Conservation (phyloP, 1,140 invertebrate species). For the Globodera rostochiensis region DNA sequence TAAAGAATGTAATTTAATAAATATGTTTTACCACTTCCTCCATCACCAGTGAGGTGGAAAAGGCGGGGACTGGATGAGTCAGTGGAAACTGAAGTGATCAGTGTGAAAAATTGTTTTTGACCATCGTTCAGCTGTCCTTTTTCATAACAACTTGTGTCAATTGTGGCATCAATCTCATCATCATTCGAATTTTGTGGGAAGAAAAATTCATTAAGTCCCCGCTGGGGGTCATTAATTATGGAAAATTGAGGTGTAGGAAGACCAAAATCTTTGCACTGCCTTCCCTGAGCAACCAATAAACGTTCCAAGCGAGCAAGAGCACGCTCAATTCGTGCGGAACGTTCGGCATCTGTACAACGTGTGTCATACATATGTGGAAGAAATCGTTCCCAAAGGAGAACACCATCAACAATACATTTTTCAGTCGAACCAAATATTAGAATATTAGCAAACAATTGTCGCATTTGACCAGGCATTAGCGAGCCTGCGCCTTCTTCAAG, state of each 20-base stretch:
- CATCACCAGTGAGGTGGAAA: neutral
- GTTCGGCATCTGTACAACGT: slow-evolving; percentile 6
- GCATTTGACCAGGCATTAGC: neutral
- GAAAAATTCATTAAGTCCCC: slow-evolving; percentile 2
- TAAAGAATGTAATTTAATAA: neutral
- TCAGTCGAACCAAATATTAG: neutral
- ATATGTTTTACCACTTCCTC: slow-evolving; percentile 8
- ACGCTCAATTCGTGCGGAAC: neutral
- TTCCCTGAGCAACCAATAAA: neutral
- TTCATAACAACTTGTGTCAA: neutral
- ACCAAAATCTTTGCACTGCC: neutral
- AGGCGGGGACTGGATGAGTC: neutral
- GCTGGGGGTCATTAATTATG: neutral
- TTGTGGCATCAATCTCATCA: neutral
- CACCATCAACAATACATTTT: neutral
- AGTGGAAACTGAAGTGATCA: neutral
- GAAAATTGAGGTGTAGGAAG: neutral
- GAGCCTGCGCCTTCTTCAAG: neutral
- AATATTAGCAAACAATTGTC: neutral
- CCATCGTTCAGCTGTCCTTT: neutral
- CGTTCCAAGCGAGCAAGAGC: neutral
- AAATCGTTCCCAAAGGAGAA: neutral
- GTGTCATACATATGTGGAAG: neutral
- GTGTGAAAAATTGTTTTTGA: neutral
- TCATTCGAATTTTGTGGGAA: neutral